Evolutionary conservation across 2,113 vertebrate genomes (phyloP).

Genomic region (Panurus biarmicus): DNA sequence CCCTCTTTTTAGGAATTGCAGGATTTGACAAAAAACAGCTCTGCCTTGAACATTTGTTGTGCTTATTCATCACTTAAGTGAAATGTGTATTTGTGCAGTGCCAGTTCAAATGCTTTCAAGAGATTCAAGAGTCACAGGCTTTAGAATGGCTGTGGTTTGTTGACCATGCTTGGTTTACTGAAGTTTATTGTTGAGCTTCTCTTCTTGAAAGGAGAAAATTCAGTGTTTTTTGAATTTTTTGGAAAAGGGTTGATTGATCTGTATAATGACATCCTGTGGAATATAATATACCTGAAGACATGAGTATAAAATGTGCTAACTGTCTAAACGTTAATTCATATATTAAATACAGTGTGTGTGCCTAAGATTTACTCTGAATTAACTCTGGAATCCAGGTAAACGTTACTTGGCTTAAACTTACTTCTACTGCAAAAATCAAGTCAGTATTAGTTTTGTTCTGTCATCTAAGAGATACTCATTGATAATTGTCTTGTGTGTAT

Average conservation of each 20-base stretch:
- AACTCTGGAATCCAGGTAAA: slow-evolving; percentile 16
- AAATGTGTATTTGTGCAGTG: not conserved
- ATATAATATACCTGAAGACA: not conserved
- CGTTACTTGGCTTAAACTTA: not conserved
- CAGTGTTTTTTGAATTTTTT: not conserved
- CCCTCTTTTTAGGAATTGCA: not conserved
- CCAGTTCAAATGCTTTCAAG: not conserved
- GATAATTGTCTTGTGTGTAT: not conserved
- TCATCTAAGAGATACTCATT: not conserved
- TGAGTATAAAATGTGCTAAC: not conserved
- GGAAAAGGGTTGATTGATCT: not conserved
- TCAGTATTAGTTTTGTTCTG: not conserved
- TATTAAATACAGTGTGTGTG: not conserved
- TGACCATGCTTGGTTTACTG: not conserved
- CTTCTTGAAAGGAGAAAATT: not conserved
- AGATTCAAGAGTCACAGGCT: not conserved
- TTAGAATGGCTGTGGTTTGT: not conserved
- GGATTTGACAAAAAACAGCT: not conserved
- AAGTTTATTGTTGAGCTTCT: not conserved
- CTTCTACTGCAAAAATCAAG: not conserved
- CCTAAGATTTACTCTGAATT: not conserved
- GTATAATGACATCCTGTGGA: not conserved
- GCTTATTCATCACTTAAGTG: not conserved
- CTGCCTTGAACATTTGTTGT: not conserved
- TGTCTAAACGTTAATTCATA: not conserved